A percentile compares a stretch with the other conserved stretches of the same genome.
Evolutionary conservation across 2,797 vertebrate genomes (phyloP).

Genomic region (Thaleichthys pacificus): DNA sequence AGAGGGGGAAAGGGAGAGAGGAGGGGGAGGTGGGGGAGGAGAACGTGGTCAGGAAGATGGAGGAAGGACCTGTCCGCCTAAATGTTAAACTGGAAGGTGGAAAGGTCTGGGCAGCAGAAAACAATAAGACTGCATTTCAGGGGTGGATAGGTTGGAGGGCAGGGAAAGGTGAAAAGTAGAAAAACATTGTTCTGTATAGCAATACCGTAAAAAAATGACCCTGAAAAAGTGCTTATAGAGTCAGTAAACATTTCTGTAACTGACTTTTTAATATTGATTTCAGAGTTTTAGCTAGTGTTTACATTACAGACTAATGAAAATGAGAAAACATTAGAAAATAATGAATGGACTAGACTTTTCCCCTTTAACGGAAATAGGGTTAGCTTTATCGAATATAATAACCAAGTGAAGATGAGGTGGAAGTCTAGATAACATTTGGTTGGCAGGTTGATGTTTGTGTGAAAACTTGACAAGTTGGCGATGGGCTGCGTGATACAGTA

Average conservation of each 20-base stretch:
- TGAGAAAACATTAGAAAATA: background rate
- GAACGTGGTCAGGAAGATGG: constrained; percentile 40
- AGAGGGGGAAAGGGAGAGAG: constrained; percentile 60
- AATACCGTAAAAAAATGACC: background rate
- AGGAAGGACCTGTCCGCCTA: constrained; percentile 59
- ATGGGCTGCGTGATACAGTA: constrained; percentile 45
- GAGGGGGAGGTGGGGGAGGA: constrained; percentile 15
- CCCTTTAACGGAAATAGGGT: background rate
- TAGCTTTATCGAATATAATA: background rate
- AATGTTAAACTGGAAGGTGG: constrained; percentile 40
- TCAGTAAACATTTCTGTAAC: too few species aligned
- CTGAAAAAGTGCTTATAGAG: background rate
- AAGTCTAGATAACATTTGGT: constrained; percentile 41
- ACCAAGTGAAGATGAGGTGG: background rate
- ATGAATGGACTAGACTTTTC: background rate
- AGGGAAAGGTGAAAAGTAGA: background rate
- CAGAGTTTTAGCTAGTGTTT: too few species aligned
- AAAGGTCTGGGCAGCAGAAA: background rate
- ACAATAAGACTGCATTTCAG: background rate
- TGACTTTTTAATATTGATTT: too few species aligned
- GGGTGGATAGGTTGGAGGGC: background rate
- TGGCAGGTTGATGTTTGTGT: constrained; percentile 33
- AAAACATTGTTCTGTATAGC: background rate
- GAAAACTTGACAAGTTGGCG: constrained; percentile 63
- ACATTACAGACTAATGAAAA: too few species aligned